Conservation (phyloP, 2,888 invertebrate species). For the Cephus pygmeus region DNA sequence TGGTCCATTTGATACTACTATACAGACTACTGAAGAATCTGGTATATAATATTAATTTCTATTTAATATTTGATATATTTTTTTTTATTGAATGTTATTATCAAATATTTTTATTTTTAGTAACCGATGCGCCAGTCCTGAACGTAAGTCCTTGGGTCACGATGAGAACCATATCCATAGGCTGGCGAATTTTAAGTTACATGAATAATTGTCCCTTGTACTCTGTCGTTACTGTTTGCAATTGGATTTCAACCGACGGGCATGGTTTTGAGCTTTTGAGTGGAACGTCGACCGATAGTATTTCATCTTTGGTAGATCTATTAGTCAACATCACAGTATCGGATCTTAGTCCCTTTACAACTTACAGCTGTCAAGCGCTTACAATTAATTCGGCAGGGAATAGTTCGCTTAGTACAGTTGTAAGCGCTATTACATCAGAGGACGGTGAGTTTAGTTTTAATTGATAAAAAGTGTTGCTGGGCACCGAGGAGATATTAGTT, state of each 20-base stretch:
- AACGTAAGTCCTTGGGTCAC: constrained; percentile 8
- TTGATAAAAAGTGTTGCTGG: neutral
- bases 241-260: constrained; percentile 35
- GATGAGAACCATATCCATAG: constrained; percentile 31
- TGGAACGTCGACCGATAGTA: constrained; percentile 15
- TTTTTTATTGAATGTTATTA: neutral
- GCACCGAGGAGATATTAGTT: neutral
- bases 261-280: constrained; percentile 36
- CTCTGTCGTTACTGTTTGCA: constrained; percentile 38
- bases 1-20: constrained; percentile 14
- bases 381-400: constrained; percentile 37
- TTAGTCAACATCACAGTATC: constrained; percentile 30
- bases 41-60: neutral
- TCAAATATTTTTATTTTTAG: constrained; percentile 26
- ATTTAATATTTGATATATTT: neutral
- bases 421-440: constrained; percentile 40
- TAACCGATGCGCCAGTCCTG: constrained; percentile 31
- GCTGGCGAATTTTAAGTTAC: constrained; percentile 43
- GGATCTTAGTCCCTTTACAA: constrained; percentile 48
- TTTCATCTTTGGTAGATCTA: constrained; percentile 18
- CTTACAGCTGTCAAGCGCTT: constrained; percentile 45
- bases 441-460: constrained; percentile 37
- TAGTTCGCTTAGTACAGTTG: constrained; percentile 36
- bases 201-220: constrained; percentile 40
- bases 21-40: constrained; percentile 7